Percentiles rank a stretch among this genome's conserved stretches.
These are phyloP conservation scores for Patella pellucida DNA, from an alignment of 2,888 invertebrate genomes.

Conservation along the genomic window DNA sequence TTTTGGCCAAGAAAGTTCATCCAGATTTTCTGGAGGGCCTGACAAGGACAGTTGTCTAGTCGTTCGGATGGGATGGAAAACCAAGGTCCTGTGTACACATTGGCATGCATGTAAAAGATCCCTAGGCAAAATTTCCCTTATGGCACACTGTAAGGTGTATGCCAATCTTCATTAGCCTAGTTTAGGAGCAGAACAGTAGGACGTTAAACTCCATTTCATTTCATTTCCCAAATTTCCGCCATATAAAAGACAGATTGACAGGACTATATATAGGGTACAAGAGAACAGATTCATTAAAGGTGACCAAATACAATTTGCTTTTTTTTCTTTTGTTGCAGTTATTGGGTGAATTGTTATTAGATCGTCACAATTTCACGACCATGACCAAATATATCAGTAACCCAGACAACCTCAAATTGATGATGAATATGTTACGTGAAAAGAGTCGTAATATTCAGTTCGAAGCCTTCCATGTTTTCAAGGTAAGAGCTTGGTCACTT, in stretches of 20 bases:
- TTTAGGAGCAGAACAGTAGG: too few relatives aligned
- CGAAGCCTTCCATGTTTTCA: constrained; percentile 99
- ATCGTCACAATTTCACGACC: constrained; percentile 98
- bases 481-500: constrained; percentile 77
- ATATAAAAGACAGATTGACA: neutral
- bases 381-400: constrained; percentile 94
- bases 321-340: constrained; percentile 73
- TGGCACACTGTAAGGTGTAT: too few relatives aligned
- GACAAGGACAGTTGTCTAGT: too few relatives aligned
- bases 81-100: too few relatives aligned
- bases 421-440: constrained; percentile 99
- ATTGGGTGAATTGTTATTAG: constrained; percentile 94
- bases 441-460: constrained; percentile 99
- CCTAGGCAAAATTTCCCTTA: too few relatives aligned
- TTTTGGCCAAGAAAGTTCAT: too few relatives aligned
- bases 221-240: neutral
- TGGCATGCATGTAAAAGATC: too few relatives aligned
- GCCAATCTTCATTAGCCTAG: too few relatives aligned
- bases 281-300: neutral
- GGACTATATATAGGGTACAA: neutral
- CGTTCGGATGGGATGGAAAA: too few relatives aligned
- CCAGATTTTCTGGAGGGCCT: too few relatives aligned
- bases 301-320: too few relatives aligned
- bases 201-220: too few relatives aligned
- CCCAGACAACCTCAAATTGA: constrained; percentile 98